Evolutionary conservation across 64 coral and sea anemone genomes (phyloP), one percentile per base, ranked within the genome.

Genomic region (Actinia tenebrosa): DNA sequence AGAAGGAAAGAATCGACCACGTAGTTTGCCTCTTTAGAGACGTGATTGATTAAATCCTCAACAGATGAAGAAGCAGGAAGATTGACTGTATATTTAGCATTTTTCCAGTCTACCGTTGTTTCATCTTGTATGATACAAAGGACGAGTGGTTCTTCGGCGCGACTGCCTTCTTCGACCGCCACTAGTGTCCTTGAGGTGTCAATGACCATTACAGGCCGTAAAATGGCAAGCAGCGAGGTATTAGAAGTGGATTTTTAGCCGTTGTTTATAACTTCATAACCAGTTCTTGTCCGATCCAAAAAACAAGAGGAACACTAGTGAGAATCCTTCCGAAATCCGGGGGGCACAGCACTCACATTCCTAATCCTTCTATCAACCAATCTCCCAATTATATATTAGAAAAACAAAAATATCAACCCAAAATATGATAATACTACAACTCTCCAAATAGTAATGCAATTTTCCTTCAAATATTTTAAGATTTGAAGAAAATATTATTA

Each of bases 91-190:
- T 91, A 83, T 11, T 56, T 83, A 60, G 45, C 78, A 47, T 61
- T 77, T 71, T 83, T 71, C 90, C 85, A 87, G 45, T 92, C 86
- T 3, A 64, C 7, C 4, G 50, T 87, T 9, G 90, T 92, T 45
- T 92, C 90, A 81, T 92, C 90, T 58, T 92, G 87, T 20, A 92
- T 55, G n/a, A 92, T 87, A 58, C 90, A 92, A 8, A 92, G 15
- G 44, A 92, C 86, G 69, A 52, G 68, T 7, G 90, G 77, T 87
- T 92, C 90, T 1, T 92, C 90, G 43, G 71, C 53, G 2, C 42
- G 19, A 63, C 75, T 26, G 37, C 23, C 17, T 71, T 92, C 78
- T 45, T 92, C 77, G 0, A 92, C 85, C 59, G 90, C 20, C 8
- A 92, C 90, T 80, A 92, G 42, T 11, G 71, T 77, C 80, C 50